These are phyloP conservation scores for Psittacula cyanocephala DNA, from an alignment of 2,113 vertebrate genomes.

Conservation along the genomic window DNA sequence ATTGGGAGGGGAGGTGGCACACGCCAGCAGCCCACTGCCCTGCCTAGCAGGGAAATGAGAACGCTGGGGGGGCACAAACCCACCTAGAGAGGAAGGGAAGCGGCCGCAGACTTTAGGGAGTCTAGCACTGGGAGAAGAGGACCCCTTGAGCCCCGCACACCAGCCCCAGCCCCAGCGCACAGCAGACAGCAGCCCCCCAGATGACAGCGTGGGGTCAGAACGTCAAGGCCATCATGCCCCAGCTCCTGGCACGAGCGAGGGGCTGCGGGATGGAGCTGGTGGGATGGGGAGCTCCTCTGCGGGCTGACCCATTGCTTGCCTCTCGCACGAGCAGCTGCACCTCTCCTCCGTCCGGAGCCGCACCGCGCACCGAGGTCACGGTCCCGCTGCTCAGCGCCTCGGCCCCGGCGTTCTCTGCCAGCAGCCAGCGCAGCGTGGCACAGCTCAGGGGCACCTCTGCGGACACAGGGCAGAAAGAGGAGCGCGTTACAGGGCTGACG, in stretches of 20 bases:
- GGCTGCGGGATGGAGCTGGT: not conserved
- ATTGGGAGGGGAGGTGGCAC: not conserved
- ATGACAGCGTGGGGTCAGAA: too few relatives aligned
- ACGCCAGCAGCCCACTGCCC: not conserved
- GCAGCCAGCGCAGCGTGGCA: conserved; percentile 83
- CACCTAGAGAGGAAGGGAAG: not conserved
- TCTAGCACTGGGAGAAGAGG: fast-evolving
- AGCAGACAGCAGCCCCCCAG: not conserved
- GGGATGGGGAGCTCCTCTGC: not conserved
- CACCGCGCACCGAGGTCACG: conserved; percentile 65
- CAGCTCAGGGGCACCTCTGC: conserved; percentile 66
- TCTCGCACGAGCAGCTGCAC: conserved; percentile 80
- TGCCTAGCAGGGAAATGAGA: not conserved
- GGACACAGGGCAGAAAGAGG: not conserved
- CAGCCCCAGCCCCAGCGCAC: not conserved
- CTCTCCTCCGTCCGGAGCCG: conserved; percentile 72
- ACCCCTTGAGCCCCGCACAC: not conserved
- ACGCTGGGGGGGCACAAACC: too few relatives aligned
- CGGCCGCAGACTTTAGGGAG: not conserved
- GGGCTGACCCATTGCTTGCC: conserved; percentile 72
- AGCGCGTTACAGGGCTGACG: fast-evolving
- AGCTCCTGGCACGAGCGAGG: not conserved
- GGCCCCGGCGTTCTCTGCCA: conserved; percentile 67
- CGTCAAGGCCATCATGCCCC: fast-evolving
- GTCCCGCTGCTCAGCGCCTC: not conserved